phyloP scores from a whole-genome alignment of 2,113 vertebrate genomes.

The Sphyrna mokarran region DNA sequence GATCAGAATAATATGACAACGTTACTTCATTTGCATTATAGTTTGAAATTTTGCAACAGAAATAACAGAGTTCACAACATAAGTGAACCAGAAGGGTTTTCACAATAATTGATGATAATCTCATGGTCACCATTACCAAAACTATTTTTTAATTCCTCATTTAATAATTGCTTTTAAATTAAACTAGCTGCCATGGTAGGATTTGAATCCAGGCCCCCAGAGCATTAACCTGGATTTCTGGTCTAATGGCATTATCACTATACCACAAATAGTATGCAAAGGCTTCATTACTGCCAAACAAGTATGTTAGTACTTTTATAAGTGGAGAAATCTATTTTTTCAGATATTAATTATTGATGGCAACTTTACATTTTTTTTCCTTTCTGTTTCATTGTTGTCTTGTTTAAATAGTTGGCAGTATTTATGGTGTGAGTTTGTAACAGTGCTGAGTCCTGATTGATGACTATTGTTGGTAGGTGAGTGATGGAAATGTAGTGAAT shows the following conservation, averaged over 20 bases:
- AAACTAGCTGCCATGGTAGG: too few relatives aligned
- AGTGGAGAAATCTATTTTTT: neutral
- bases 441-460: neutral
- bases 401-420: too few relatives aligned
- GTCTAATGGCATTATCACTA: too few relatives aligned
- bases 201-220: too few relatives aligned
- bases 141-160: too few relatives aligned
- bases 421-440: too few relatives aligned
- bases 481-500: neutral
- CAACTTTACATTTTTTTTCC: neutral
- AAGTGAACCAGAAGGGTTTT: too few relatives aligned
- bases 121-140: too few relatives aligned
- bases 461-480: neutral
- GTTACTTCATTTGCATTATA: neutral
- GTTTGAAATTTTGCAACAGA: neutral
- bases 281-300: neutral
- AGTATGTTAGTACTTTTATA: neutral
- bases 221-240: too few relatives aligned
- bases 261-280: neutral
- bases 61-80: neutral
- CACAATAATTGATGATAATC: too few relatives aligned
- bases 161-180: too few relatives aligned
- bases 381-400: neutral
- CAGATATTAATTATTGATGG: neutral
- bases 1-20: constrained; percentile 7